Conservation (phyloP, 2,797 vertebrate genomes). For the Thripadectes ignobilis region DNA sequence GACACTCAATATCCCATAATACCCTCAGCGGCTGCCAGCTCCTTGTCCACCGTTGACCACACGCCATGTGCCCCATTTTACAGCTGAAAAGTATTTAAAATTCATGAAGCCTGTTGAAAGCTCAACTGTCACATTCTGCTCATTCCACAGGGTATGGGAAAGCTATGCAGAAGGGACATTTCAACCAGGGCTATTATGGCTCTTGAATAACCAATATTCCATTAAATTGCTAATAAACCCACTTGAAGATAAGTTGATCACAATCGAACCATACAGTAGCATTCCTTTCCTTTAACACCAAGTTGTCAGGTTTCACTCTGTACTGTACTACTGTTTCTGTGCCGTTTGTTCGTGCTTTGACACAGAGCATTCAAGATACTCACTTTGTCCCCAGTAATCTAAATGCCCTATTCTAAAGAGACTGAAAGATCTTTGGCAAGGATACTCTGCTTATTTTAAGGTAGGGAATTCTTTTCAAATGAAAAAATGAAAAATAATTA, state of each 20-base stretch:
- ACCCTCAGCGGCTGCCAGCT: conserved; percentile 78
- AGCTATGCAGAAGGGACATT: conserved; percentile 80
- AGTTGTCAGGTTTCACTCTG: conserved; percentile 74
- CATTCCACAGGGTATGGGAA: conserved; percentile 89
- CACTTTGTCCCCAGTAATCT: conserved; percentile 72
- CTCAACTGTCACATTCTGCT: conserved; percentile 87
- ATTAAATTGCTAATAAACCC: conserved; percentile 90
- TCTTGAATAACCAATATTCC: conserved; percentile 86
- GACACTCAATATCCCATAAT: conserved; percentile 85
- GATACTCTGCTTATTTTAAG: conserved; percentile 68
- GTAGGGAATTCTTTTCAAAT: conserved; percentile 58
- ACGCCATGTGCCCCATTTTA: conserved; percentile 85
- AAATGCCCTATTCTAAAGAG: conserved; percentile 71
- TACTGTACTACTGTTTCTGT: conserved; percentile 73
- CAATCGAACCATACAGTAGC: conserved; percentile 80
- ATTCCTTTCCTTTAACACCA: conserved; percentile 80
- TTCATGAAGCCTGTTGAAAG: conserved; percentile 89
- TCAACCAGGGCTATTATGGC: conserved; percentile 83
- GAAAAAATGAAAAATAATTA: conserved; percentile 65
- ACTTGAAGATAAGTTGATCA: conserved; percentile 86
- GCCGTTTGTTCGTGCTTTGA: conserved; percentile 73
- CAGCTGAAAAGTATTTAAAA: conserved; percentile 93
- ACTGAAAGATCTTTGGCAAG: conserved; percentile 72
- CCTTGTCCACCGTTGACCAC: conserved; percentile 77
- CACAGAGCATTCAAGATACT: conserved; percentile 71